Evolutionary conservation across 2,888 invertebrate species (phyloP), one percentile per base, ranked within the genome.

Genomic region (Ennomos erosarius): DNA sequence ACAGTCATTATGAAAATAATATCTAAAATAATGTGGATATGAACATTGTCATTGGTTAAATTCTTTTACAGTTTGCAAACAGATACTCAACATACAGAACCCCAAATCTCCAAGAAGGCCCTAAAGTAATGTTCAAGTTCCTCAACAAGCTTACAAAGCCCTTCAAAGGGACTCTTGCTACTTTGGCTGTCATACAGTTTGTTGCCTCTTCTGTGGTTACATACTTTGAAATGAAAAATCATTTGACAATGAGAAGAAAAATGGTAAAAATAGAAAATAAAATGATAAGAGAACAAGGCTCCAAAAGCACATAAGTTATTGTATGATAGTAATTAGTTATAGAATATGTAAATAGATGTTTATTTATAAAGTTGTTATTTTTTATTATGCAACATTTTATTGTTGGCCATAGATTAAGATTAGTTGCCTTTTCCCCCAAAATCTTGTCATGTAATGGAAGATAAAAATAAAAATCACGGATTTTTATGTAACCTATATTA

Each of bases 71-170:
- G 95, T 88, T 95, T 65, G 95, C 95, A 34, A 90, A 93, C 49
- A 89, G 94, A 59, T 94, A 94, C 76, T 88, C 82, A 47, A 96
- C 96, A 5, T 94, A 88, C 68, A 90, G 95, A 65, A 67, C 96
- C 16, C 96, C 96, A 4, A 90, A 93, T n/a, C 74, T 95, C n/a
- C 84, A 77, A 0, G 87, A 93, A 51, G 93, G 94, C 10, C 93
- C 94, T 0, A 85, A 81, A 69, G 93, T 93, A 54, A 82, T 94
- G 0, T 88, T 94, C 0, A 76, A 90, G 43, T 83, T 95, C 13
- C 76, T 94, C 70, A 75, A 73, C 8, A 93, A 93, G 73, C 74
- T 94, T 1, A 92, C 94, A 0, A 93, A 84, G 65, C 94, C 94
- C 0, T 89, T 95, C 33, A 76, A 84, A 4, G 92, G 91, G 1